A percentile compares a stretch with the other conserved stretches of the same genome.
Evolutionary conservation across 2,113 vertebrate species (phyloP).

Genomic region (Heliornis fulica): DNA sequence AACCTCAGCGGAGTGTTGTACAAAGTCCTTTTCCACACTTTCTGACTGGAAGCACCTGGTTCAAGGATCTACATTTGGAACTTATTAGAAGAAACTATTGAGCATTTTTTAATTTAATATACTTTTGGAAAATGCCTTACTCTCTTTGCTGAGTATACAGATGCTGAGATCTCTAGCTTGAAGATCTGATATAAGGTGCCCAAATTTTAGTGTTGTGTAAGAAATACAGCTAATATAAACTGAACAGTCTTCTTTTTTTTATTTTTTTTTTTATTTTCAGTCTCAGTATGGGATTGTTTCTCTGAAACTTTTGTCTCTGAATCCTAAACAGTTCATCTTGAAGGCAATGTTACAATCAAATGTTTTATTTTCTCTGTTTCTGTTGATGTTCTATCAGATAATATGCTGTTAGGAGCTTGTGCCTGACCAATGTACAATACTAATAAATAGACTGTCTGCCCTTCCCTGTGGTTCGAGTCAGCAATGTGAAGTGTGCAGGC

Average conservation of each 20-base stretch:
- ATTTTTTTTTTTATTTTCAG: not conserved
- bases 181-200: not conserved
- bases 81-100: not conserved
- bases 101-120: not conserved
- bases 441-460: constrained; percentile 50
- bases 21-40: not conserved
- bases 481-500: not conserved
- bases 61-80: not conserved
- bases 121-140: not conserved
- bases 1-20: not conserved
- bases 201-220: not conserved
- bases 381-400: constrained; percentile 34
- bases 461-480: constrained; percentile 50
- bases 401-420: constrained; percentile 42
- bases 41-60: not conserved
- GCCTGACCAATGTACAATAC: constrained; percentile 6
- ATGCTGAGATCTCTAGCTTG: not conserved
- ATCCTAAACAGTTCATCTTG: not conserved
- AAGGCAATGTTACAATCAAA: constrained; percentile 27
- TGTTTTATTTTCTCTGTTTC: constrained; percentile 47
- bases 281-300: not conserved
- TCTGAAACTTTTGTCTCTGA: constrained; percentile 30
- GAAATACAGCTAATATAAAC: not conserved
- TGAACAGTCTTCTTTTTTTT: not conserved
- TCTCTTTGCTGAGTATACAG: not conserved